Evolutionary conservation across 2,113 vertebrate species (phyloP), one percentile per base, ranked within the genome.

Genomic region (Myrmophylax atrothorax): DNA sequence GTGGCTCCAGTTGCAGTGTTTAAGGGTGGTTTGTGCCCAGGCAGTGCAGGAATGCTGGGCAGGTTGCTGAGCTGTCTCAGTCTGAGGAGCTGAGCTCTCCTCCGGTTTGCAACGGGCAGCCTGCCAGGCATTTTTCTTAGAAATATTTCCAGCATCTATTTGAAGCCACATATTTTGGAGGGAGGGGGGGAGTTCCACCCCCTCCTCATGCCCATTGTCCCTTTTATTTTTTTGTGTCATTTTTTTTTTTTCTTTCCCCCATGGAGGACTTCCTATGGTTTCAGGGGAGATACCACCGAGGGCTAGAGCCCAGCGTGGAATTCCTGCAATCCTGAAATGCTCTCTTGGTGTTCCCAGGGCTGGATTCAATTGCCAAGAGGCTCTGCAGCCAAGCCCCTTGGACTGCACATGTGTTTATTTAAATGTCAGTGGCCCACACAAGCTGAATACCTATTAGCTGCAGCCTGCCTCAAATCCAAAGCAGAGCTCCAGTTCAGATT

Each of bases 401-500:
- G 97, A 89, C 85, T 69, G 83, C 91, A 96, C 73, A 96, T 94
- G 88, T 97, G 80, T 95, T 97, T 96, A 95, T 92, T 96, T 96
- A 92, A 97, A 97, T 93, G 95, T 95, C 96, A 94, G 94, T 94
- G 88, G 97, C 94, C 94, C 96, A 94, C 94, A 95, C 95, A 97
- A 67, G 95, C 94, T 92, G 96, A 96, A 97, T 96, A 93, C 93
- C 95, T 97, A 89, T 96, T 96, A 95, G 87, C 68, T 72, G 86
- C 56, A 94, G 86, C 86, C 78, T 79, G 87, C 80, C 85, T 62
- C 63, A 95, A 89, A 94, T 90, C 86, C 91, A 90, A 72, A 92
- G 93, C 94, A 93, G 90, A 95, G 68, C 93, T 88, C 44, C 89
- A 87, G 84, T 82, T 94, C 70, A 3, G 70, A 87, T 94, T 87